A percentile compares a stretch with the other conserved stretches of the same genome.
Conservation (phyloP, 2,113 vertebrate species). For the Stegostoma tigrinum region DNA sequence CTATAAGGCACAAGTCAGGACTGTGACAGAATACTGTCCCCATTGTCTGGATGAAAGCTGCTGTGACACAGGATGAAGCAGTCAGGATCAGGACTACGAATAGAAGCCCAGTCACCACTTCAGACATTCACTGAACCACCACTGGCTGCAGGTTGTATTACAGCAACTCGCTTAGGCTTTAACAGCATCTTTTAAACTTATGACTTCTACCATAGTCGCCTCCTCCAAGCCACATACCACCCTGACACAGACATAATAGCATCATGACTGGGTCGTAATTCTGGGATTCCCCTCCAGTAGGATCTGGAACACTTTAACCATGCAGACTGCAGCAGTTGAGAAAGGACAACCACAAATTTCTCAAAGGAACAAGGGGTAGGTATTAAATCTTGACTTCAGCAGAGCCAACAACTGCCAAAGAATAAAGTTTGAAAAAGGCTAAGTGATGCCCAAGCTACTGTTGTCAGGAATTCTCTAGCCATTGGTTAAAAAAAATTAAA, state of each 20-base stretch:
- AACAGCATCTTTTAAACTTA: not conserved
- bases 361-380: not conserved
- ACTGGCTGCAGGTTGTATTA: not conserved
- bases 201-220: not conserved
- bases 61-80: not conserved
- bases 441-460: not conserved
- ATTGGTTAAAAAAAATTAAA: not conserved
- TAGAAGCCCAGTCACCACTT: not conserved
- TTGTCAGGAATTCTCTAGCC: not conserved
- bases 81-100: not conserved
- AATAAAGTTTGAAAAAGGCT: not conserved
- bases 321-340: not conserved
- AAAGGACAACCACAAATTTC: not conserved
- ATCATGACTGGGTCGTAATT: not conserved
- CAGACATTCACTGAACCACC: not conserved
- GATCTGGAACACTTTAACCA: not conserved
- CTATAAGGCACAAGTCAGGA: not conserved
- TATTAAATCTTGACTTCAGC: not conserved
- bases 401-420: not conserved
- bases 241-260: not conserved
- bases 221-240: not conserved
- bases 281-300: not conserved
- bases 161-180: not conserved
- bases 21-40: not conserved
- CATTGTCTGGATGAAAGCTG: not conserved